These are phyloP conservation scores for Nomia melanderi DNA, from an alignment of 1,140 invertebrate genomes.

Conservation along the genomic window DNA sequence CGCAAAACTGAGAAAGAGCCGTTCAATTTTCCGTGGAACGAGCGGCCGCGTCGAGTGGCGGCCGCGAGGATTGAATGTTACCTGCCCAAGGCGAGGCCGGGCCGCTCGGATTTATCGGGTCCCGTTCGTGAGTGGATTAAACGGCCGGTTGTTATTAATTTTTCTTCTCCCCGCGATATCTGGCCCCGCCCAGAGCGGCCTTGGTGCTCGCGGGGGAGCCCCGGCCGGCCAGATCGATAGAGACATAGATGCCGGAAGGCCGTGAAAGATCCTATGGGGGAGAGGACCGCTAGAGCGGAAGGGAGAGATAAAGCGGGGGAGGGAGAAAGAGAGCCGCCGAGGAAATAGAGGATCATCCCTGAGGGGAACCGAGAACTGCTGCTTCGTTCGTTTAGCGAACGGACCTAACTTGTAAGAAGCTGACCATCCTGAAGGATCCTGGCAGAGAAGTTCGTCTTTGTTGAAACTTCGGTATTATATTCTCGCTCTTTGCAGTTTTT, in stretches of 20 bases:
- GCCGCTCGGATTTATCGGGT: background rate
- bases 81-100: background rate
- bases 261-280: constrained; percentile 56
- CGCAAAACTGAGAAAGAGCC: background rate
- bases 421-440: background rate
- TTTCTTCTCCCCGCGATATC: constrained; percentile 61
- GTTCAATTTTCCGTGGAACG: background rate
- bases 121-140: background rate
- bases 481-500: too few species aligned
- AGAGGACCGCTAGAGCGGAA: background rate
- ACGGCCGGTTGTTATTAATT: constrained; percentile 46
- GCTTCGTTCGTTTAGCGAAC: constrained; percentile 12
- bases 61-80: background rate
- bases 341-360: constrained; percentile 1
- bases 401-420: background rate
- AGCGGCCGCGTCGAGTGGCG: background rate
- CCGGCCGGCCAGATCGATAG: constrained; percentile 74
- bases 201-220: constrained; percentile 54
- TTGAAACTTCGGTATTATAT: too few species aligned
- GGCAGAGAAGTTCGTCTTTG: too few species aligned
- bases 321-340: background rate
- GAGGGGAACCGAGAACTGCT: constrained; percentile 21
- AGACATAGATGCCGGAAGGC: constrained; percentile 68
- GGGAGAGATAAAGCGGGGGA: background rate
- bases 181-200: constrained; percentile 71